Percentiles rank a stretch among this genome's conserved stretches.
Evolutionary conservation across 2,888 invertebrate species (phyloP).

Genomic region (Palloptera scutellata): DNA sequence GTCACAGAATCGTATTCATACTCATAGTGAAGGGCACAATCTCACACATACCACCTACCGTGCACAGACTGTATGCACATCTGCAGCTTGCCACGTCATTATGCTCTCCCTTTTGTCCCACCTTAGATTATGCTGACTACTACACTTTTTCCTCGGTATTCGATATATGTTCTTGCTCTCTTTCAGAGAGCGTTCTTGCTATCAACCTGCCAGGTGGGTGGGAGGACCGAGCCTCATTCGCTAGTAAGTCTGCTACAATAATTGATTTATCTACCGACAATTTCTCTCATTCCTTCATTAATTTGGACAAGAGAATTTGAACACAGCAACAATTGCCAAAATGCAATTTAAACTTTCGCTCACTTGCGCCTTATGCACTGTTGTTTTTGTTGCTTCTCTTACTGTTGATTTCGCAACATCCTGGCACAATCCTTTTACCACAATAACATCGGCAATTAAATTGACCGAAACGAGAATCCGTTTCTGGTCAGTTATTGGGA

Average conservation of each 20-base stretch:
- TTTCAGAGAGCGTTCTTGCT: too few relatives aligned
- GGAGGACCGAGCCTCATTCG: too few relatives aligned
- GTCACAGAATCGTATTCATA: too few relatives aligned
- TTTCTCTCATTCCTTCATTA: background rate
- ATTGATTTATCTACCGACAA: slow-evolving; percentile 24
- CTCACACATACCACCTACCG: too few relatives aligned
- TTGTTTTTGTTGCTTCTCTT: slow-evolving; percentile 16
- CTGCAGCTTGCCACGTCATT: background rate
- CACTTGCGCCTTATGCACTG: slow-evolving; percentile 6
- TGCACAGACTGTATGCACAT: too few relatives aligned
- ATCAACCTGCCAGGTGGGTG: too few relatives aligned
- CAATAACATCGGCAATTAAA: slow-evolving; percentile 47
- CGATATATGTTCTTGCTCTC: too few relatives aligned
- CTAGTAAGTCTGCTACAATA: slow-evolving; percentile 19
- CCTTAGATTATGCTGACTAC: slow-evolving; percentile 24
- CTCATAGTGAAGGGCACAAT: too few relatives aligned
- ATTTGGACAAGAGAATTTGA: background rate
- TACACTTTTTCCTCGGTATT: slow-evolving; percentile 6
- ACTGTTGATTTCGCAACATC: slow-evolving; percentile 20
- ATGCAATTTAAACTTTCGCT: slow-evolving; percentile 7
- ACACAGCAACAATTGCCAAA: slow-evolving; percentile 4
- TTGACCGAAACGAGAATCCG: slow-evolving; percentile 45
- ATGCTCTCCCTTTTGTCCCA: slow-evolving; percentile 8
- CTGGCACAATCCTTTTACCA: slow-evolving; percentile 44
- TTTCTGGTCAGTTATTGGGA: slow-evolving; percentile 27